Percentiles rank a stretch among this genome's conserved stretches.
Conservation (phyloP, 2,797 vertebrate species). For the Hydrolagus colliei region DNA sequence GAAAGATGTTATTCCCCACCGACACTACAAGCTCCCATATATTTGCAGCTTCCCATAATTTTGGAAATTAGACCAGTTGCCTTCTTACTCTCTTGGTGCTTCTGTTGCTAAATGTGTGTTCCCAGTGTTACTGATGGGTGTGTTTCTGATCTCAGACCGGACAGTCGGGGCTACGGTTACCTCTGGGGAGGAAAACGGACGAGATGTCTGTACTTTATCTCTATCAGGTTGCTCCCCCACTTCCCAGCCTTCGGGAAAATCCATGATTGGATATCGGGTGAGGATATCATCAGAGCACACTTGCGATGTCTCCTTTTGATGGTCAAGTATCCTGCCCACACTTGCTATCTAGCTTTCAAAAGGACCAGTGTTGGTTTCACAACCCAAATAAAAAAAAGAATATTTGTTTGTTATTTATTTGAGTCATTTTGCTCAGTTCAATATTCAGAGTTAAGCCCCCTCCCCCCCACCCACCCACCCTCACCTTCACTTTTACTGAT, state of each 20-base stretch:
- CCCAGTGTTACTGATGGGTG: neutral
- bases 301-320: neutral
- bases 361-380: no score
- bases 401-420: no score
- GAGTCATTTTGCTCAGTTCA: no score
- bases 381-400: no score
- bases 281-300: neutral
- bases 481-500: no score
- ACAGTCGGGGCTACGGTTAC: neutral
- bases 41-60: neutral
- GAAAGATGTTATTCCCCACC: neutral
- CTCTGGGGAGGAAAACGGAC: neutral
- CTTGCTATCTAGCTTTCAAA: no score
- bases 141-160: neutral
- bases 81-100: neutral
- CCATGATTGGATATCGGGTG: neutral
- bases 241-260: neutral
- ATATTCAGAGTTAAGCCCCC: no score
- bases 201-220: neutral
- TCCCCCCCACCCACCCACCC: no score
- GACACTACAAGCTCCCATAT: neutral
- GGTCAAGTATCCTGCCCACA: neutral
- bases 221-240: neutral
- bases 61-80: neutral
- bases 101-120: neutral